A percentile compares a stretch with the other conserved stretches of the same genome.
phyloP scores from a whole-genome alignment of 2,113 vertebrate genomes.

The Saguinus imperator region DNA sequence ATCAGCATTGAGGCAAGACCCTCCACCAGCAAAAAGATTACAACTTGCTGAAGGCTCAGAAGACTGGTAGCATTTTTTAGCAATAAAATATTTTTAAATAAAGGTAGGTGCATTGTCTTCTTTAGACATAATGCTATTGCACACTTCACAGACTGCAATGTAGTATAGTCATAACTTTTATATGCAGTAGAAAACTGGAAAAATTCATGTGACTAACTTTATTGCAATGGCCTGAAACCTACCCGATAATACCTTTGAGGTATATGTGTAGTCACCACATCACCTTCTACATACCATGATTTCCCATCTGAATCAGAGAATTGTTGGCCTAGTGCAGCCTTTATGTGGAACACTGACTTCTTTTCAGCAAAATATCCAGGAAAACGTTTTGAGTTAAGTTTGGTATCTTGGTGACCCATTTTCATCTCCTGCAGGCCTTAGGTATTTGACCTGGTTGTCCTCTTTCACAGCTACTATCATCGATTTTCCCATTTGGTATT shows the following conservation, averaged over 20 bases:
- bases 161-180: too few species aligned
- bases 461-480: not conserved
- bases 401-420: not conserved
- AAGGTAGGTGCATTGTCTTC: too few species aligned
- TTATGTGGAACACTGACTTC: too few species aligned
- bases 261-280: not conserved
- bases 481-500: not conserved
- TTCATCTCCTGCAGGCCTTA: not conserved
- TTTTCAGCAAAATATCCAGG: not conserved
- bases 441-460: not conserved
- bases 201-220: not conserved
- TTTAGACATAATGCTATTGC: too few species aligned
- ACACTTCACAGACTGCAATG: too few species aligned
- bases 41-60: not conserved
- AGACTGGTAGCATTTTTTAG: too few species aligned
- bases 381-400: not conserved
- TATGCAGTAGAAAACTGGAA: too few species aligned
- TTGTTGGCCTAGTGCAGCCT: not conserved
- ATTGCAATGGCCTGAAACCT: not conserved
- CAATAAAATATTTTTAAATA: too few species aligned
- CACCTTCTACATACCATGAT: too few species aligned
- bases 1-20: not conserved
- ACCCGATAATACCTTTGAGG: not conserved
- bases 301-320: not conserved
- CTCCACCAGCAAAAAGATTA: not conserved